Conservation (phyloP, 2,113 vertebrate species). For the Sardina pilchardus region DNA sequence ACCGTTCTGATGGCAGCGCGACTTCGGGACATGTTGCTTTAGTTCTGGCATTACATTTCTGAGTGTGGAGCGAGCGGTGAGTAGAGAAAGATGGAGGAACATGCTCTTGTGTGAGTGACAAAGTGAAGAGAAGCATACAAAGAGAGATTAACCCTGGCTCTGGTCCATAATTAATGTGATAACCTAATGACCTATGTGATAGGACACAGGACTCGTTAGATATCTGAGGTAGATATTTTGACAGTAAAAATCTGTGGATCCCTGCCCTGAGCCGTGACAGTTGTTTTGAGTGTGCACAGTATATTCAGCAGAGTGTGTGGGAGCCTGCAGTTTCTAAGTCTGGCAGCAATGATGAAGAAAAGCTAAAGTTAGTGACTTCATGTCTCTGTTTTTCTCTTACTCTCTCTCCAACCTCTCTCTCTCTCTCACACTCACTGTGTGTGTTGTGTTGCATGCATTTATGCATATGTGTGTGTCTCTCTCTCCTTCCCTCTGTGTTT, state of each 20-base stretch:
- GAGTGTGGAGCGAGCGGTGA: background rate
- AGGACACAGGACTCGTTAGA: no score
- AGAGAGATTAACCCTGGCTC: background rate
- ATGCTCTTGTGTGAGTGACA: background rate
- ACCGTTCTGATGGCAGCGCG: conserved; percentile 27
- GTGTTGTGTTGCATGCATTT: no score
- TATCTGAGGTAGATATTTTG: background rate
- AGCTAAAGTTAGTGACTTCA: background rate
- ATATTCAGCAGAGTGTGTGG: no score
- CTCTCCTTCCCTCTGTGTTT: no score
- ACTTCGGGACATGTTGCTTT: conserved; percentile 6
- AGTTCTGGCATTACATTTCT: background rate
- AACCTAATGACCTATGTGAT: background rate
- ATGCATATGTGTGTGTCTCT: no score
- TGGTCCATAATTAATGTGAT: background rate
- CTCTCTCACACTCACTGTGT: no score
- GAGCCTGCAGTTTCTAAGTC: no score
- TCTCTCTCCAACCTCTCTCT: background rate
- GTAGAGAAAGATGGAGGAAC: background rate
- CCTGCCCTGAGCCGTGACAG: background rate
- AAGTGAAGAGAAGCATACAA: background rate
- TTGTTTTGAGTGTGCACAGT: background rate
- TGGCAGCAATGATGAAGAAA: background rate
- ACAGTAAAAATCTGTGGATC: background rate
- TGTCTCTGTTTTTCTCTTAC: background rate